Evolutionary conservation across 2,888 invertebrate species (phyloP).

Genomic region (Deilephila porcellus): DNA sequence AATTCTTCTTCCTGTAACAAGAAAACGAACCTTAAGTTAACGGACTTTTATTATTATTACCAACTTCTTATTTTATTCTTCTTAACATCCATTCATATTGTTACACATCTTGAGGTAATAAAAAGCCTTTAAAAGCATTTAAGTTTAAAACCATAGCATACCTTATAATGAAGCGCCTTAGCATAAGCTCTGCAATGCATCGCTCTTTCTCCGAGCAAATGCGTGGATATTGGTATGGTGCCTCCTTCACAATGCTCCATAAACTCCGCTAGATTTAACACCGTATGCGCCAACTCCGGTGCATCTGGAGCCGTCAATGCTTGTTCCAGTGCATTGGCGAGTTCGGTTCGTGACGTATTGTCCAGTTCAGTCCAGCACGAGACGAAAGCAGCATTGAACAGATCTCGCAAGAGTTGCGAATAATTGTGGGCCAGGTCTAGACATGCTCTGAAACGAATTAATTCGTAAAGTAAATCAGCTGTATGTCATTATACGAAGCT

Average conservation of each 20-base stretch:
- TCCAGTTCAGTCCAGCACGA: slow-evolving; percentile 99
- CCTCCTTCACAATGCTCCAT: slow-evolving; percentile 99
- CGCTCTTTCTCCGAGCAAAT: slow-evolving; percentile 95
- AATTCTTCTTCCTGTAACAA: slow-evolving; percentile 93
- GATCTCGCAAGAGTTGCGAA: slow-evolving; percentile 96
- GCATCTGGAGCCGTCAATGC: slow-evolving; percentile 96
- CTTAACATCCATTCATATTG: too few relatives aligned
- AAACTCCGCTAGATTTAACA: slow-evolving; percentile 98
- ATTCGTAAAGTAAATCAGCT: not conserved
- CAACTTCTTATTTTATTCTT: too few relatives aligned
- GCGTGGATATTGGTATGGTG: slow-evolving; percentile 94
- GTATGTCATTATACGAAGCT: too few relatives aligned
- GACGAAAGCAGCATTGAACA: slow-evolving; percentile 99
- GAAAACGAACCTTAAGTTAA: slow-evolving; percentile 37
- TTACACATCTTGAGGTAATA: too few relatives aligned
- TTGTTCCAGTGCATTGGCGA: slow-evolving; percentile 94
- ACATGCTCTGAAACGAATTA: slow-evolving; percentile 88
- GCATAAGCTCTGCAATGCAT: slow-evolving; percentile 95
- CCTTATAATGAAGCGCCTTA: slow-evolving; percentile 86
- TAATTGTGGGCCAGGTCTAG: slow-evolving; percentile 96
- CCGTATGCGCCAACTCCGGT: slow-evolving; percentile 97
- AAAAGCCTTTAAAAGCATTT: not conserved
- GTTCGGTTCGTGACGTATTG: slow-evolving; percentile 91
- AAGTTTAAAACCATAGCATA: slow-evolving; percentile 36
- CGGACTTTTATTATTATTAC: not conserved